Percentiles rank a stretch among this genome's conserved stretches.
Conservation (phyloP, 2,113 vertebrate genomes). For the Rhinopomastus cyanomelas region DNA sequence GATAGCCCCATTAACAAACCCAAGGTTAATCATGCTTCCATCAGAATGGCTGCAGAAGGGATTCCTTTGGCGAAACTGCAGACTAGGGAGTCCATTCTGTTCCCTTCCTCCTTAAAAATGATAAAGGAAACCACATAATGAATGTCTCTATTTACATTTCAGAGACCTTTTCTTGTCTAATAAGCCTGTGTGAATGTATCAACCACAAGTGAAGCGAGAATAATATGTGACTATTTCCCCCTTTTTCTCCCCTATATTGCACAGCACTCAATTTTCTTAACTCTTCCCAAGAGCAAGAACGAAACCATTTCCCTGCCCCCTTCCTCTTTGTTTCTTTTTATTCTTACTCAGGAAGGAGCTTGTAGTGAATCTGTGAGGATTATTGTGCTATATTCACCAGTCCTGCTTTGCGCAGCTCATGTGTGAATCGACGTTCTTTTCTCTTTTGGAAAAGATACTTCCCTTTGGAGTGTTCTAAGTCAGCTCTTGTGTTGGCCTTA, state of each 20-base stretch:
- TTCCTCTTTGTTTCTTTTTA: conserved; percentile 20
- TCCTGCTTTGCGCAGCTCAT: not conserved
- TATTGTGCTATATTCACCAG: conserved; percentile 35
- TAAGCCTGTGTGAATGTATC: conserved; percentile 13
- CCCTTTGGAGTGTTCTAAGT: conserved; percentile 3
- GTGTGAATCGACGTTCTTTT: not conserved
- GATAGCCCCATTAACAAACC: conserved; percentile 18
- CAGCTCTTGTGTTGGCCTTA: not conserved
- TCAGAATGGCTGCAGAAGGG: conserved; percentile 11
- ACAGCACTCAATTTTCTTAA: conserved; percentile 26
- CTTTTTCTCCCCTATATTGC: not conserved
- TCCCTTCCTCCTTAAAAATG: conserved; percentile 2
- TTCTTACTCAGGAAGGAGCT: not conserved
- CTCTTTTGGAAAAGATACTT: conserved; percentile 18
- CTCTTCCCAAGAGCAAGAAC: conserved; percentile 30
- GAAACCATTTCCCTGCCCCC: conserved; percentile 25
- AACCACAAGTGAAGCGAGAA: conserved; percentile 17
- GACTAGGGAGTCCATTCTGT: not conserved
- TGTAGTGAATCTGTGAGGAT: conserved; percentile 23
- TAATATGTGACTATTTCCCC: conserved; percentile 14
- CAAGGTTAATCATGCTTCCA: conserved; percentile 30
- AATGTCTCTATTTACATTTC: conserved; percentile 38
- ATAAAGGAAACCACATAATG: conserved; percentile 20
- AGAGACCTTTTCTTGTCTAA: conserved; percentile 41
- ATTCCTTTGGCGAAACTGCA: conserved; percentile 11